Base-by-base conservation (phyloP, 2,888 invertebrate genomes). In the Brenthis hecate region DNA sequence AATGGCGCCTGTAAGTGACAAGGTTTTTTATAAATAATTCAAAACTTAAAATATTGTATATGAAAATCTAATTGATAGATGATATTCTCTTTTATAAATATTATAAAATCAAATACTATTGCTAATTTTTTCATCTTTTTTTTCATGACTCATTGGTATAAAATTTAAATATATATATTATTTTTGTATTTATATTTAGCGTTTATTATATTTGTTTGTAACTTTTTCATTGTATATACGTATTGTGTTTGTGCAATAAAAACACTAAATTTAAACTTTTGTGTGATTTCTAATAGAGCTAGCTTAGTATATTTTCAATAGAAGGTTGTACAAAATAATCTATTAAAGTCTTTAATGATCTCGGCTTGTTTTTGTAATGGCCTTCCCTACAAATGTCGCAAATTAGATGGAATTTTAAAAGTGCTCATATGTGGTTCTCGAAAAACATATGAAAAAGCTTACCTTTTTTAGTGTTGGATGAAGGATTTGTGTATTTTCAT, bases 231-330 rank as follows among this genome's bases (percentile, higher is more conserved):
- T 62, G 62, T 62, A 62, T 62, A 62, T 62, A 62, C 11, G 16
- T 62, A 56, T 69, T 69, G 62, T 73, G 66, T 71, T 68, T 56
- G 68, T 73, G 69, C 68, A 68, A 72, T 71, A 69, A 56, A 43
- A 68, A 36, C 54, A 55, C 28, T 47, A 65, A 63, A 68, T 65
- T 48, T 65, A 55, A 48, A 56, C 28, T 61, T 66, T 61, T 61
- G 66, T 68, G 68, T 65, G n/a, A 50, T 68, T 69, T 53, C n/a
- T 55, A 56, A 61, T 56, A 36, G 28, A 28, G 47, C 28, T 66
- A 66, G 66, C 23, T 56, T 63, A 54, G 14, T 23, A 16, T 63
- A 11, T 58, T 16, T 51, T 61, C 56, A 57, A 54, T 65, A 48
- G 56, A 48, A 48, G 65, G 67, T 68, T 70, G 70, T 70, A 68